Evolutionary conservation across 2,797 vertebrate species (phyloP).

Genomic region (Myotis daubentonii): DNA sequence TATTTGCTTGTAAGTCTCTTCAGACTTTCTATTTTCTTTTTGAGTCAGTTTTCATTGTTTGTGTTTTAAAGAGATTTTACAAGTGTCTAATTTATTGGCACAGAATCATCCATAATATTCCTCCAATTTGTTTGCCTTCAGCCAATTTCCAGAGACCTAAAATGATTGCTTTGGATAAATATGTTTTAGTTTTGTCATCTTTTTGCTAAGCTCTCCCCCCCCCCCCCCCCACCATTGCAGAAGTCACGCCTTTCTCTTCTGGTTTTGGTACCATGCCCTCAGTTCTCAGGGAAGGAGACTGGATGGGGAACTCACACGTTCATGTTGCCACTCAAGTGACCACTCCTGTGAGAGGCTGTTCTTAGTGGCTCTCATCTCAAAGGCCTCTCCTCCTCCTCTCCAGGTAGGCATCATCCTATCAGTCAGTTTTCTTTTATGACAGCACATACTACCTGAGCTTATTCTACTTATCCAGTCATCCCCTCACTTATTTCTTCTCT

Average conservation of each 20-base stretch:
- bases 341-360: background rate
- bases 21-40: constrained; percentile 30
- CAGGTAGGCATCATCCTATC: background rate
- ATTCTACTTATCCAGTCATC: background rate
- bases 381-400: background rate
- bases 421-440: background rate
- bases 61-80: background rate
- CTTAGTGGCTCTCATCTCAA: background rate
- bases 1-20: background rate
- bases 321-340: background rate
- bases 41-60: background rate
- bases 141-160: background rate
- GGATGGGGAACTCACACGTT: background rate
- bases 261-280: background rate
- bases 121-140: background rate
- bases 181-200: background rate
- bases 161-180: background rate
- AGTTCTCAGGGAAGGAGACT: background rate
- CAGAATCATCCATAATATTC: background rate
- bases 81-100: background rate
- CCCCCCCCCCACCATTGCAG: background rate
- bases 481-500: background rate
- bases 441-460: background rate
- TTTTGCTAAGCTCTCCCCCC: background rate
- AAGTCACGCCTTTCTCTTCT: background rate